Conservation (phyloP, 2,113 vertebrate genomes). For the Sander vitreus region DNA sequence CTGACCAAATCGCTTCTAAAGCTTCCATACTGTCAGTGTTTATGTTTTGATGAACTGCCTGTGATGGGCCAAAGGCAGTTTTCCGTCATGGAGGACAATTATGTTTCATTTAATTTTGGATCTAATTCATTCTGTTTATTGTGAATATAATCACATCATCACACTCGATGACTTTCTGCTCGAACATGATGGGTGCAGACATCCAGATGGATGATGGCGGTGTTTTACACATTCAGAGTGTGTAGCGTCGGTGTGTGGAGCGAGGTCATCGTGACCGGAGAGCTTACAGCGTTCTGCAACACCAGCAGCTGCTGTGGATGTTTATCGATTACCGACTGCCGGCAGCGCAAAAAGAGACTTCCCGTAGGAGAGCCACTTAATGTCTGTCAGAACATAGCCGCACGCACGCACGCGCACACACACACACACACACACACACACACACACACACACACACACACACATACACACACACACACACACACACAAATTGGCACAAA, state of each 20-base stretch:
- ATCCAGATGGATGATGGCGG: background rate
- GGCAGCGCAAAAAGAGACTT: background rate
- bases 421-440: slow-evolving; percentile 20
- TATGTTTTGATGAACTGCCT: too few relatives aligned
- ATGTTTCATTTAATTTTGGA: too few relatives aligned
- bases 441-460: background rate
- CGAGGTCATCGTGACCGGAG: slow-evolving; percentile 21
- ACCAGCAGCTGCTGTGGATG: slow-evolving; percentile 16
- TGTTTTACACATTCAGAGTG: background rate
- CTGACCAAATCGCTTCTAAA: too few relatives aligned
- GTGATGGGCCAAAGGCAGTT: too few relatives aligned
- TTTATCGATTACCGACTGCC: slow-evolving; percentile 38
- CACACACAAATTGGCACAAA: slow-evolving; percentile 3
- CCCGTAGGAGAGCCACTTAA: background rate
- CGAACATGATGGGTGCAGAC: background rate
- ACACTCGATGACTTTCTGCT: background rate
- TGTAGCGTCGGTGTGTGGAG: background rate
- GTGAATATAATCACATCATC: too few relatives aligned
- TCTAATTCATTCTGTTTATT: too few relatives aligned
- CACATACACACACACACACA: background rate
- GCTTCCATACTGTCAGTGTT: too few relatives aligned
- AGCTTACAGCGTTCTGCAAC: slow-evolving; percentile 13
- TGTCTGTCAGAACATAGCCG: background rate
- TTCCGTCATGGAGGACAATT: too few relatives aligned
- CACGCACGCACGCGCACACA: slow-evolving; percentile 13